Base-by-base conservation (phyloP, 2,888 invertebrate species). In the Acleris emargana region DNA sequence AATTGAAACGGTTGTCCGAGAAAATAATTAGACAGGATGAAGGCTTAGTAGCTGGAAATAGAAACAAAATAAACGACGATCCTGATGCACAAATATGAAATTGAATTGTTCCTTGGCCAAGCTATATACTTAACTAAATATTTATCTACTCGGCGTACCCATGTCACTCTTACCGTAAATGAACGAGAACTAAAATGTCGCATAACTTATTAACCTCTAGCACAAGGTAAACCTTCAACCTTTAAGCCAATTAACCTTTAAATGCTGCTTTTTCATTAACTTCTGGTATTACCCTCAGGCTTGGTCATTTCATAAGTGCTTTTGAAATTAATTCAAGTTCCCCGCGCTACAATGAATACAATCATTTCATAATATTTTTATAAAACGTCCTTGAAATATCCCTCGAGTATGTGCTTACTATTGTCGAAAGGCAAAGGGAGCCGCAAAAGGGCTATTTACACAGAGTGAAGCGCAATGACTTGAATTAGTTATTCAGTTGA, bases 401-500 rank as follows among this genome's bases (percentile, higher is more conserved):
- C 85, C 83, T 76, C 72, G 51, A 67, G 54, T 28, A 59, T 73
- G 69, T 67, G 69, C 72, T 69, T 68, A 73, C 68, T 72, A 71
- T 71, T 71, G 72, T 71, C 71, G 77, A 74, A 78, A 81, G 74
- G 76, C 73, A 79, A 78, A 78, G 87, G 86, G 87, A 77, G 82
- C 77, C 80, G 84, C 85, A 84, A 89, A 87, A 88, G 87, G 87
- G 82, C 82, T 86, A 79, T 81, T 84, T 85, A 84, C 78, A 74
- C 69, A 75, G 75, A 84, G 79, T 83, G 86, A 87, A 86, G 85
- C 84, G 88, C 87, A 88, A 84, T 88, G 86, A 84, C 86, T 88
- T 87, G 88, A 91, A 92, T 92, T 91, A 91, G 92, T 91, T 86
- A 91, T 92, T 88, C 88, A 88, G 89, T 89, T 89, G 88, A 87